phyloP scores from a whole-genome alignment of 2,888 invertebrate species.

The Chelonus formosanus region DNA sequence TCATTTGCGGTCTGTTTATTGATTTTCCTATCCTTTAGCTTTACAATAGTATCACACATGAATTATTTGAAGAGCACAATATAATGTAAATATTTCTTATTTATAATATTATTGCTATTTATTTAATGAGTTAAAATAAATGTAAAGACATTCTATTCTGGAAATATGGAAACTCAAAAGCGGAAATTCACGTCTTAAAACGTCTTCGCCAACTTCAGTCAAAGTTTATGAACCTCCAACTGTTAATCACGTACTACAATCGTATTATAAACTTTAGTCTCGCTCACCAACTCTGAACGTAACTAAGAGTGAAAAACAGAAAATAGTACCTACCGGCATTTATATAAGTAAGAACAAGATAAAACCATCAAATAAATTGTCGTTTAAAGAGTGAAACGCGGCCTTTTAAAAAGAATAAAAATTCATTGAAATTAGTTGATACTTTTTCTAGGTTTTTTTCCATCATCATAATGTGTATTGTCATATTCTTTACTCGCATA shows the following conservation, averaged over 20 bases:
- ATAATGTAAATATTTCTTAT: too few species aligned
- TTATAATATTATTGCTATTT: too few species aligned
- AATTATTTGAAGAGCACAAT: too few species aligned
- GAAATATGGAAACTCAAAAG: constrained; percentile 18
- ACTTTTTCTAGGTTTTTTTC: background rate
- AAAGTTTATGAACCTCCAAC: constrained; percentile 27
- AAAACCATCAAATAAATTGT: constrained; percentile 7
- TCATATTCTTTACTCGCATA: constrained; percentile 1
- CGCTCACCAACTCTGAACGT: background rate
- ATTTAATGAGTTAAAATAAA: too few species aligned
- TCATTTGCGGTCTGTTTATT: too few species aligned
- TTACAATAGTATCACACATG: too few species aligned
- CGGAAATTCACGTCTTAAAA: constrained; percentile 23
- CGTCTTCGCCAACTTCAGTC: constrained; percentile 20
- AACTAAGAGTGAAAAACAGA: constrained; percentile 5
- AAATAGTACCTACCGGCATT: background rate
- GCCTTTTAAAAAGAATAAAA: background rate
- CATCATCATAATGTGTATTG: constrained; percentile 2
- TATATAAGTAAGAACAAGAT: constrained; percentile 1
- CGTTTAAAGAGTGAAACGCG: background rate
- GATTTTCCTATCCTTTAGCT: too few species aligned
- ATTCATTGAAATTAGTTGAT: background rate
- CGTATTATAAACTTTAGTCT: constrained; percentile 32
- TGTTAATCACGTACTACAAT: constrained; percentile 31
- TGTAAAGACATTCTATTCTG: constrained; percentile 7